These are phyloP conservation scores for Heliconius cydno DNA, from an alignment of 2,888 invertebrate species.

Conservation along the genomic window DNA sequence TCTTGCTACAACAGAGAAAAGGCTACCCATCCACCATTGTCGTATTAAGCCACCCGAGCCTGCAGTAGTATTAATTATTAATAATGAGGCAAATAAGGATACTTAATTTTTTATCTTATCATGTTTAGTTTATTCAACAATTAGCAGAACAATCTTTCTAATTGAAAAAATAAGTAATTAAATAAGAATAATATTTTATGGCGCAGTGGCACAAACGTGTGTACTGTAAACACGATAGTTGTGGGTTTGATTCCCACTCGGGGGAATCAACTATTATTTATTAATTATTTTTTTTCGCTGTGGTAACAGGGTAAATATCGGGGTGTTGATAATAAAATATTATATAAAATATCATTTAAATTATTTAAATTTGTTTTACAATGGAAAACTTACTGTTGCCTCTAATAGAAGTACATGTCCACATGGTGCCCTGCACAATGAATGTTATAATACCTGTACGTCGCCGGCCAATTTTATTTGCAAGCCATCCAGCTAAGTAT, in stretches of 20 bases:
- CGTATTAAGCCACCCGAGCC: conserved; percentile 51
- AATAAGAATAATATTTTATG: not conserved
- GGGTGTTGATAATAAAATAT: no score
- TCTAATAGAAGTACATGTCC: conserved; percentile 55
- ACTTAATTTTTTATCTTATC: conserved; percentile 6
- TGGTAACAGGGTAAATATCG: no score
- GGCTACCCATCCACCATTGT: conserved; percentile 60
- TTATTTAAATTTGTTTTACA: not conserved
- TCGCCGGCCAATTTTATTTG: conserved; percentile 63
- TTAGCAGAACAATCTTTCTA: not conserved
- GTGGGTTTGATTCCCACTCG: no score
- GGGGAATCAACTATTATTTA: no score
- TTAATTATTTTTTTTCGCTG: no score
- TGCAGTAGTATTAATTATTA: not conserved
- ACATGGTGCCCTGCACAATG: conserved; percentile 53
- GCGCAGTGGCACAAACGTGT: not conserved
- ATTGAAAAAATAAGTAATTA: not conserved
- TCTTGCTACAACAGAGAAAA: conserved; percentile 75
- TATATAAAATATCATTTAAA: no score
- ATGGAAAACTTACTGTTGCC: conserved; percentile 50
- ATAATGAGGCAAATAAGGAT: not conserved
- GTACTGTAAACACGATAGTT: no score
- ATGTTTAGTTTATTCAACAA: conserved; percentile 1
- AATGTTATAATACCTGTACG: conserved; percentile 57
- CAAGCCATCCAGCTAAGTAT: conserved; percentile 80